Conservation (phyloP, 2,888 invertebrate species). For the Troides helena region DNA sequence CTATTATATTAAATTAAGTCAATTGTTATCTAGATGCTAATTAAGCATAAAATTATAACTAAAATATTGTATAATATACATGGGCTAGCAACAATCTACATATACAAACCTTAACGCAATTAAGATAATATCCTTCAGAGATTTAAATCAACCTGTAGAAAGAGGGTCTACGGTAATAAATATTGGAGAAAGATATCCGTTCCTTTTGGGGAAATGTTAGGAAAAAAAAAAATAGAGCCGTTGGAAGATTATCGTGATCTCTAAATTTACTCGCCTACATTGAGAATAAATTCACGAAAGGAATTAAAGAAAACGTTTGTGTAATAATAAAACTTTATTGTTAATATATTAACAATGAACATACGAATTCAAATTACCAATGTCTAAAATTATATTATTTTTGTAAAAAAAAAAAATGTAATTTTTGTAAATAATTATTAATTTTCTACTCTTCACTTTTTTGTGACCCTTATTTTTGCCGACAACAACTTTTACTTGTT, state of each 20-base stretch:
- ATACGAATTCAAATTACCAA: no score
- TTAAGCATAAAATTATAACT: no score
- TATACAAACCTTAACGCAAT: slow-evolving; percentile 23
- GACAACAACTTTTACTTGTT: no score
- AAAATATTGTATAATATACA: background rate
- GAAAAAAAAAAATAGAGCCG: slow-evolving; percentile 24
- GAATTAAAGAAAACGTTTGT: slow-evolving; percentile 6
- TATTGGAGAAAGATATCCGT: slow-evolving; percentile 26
- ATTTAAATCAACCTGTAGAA: slow-evolving; percentile 28
- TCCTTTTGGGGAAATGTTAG: slow-evolving; percentile 22
- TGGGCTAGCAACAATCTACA: background rate
- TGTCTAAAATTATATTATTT: no score
- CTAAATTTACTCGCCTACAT: slow-evolving; percentile 25
- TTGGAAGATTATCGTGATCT: slow-evolving; percentile 26
- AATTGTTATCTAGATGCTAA: no score
- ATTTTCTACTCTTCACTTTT: no score
- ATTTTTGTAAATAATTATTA: no score
- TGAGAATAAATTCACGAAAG: slow-evolving; percentile 15
- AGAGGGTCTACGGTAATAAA: slow-evolving; percentile 26
- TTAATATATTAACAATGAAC: background rate
- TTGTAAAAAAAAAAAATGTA: no score
- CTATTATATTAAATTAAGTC: no score
- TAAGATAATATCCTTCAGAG: slow-evolving; percentile 28
- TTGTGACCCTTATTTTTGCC: no score
- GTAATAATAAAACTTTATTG: slow-evolving; percentile 4